These are phyloP conservation scores for Melipona quadrifasciata DNA, from an alignment of 1,140 invertebrate genomes.

Conservation along the genomic window DNA sequence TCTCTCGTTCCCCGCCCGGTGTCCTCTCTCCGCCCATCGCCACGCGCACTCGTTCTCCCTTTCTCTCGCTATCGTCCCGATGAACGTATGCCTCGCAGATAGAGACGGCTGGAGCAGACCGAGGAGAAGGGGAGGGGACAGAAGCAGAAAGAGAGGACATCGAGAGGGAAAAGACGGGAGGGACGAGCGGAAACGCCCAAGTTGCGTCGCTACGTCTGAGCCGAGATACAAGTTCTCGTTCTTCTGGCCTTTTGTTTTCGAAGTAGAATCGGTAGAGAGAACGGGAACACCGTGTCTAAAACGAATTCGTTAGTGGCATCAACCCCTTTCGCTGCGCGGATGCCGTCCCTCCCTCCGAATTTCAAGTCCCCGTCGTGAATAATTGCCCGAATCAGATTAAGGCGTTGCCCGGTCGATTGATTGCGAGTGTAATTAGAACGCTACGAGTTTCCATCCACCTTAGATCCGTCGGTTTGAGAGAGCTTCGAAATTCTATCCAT, in stretches of 20 bases:
- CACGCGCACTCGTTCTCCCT: slow-evolving; percentile 45
- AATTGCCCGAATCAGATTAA: slow-evolving; percentile 65
- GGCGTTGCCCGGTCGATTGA: slow-evolving; percentile 50
- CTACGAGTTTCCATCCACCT: neutral
- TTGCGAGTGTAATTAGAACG: slow-evolving; percentile 48
- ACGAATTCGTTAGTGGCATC: slow-evolving; percentile 64
- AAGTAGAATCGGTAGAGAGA: slow-evolving; percentile 43
- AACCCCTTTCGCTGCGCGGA: slow-evolving; percentile 48
- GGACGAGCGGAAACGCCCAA: slow-evolving; percentile 49
- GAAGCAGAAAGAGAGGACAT: slow-evolving; percentile 16
- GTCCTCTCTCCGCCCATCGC: slow-evolving; percentile 26
- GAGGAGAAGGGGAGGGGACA: slow-evolving; percentile 1
- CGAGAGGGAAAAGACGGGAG: slow-evolving; percentile 41
- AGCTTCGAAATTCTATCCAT: neutral
- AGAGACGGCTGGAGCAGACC: slow-evolving; percentile 41
- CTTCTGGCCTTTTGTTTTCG: slow-evolving; percentile 65
- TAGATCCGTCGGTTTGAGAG: neutral
- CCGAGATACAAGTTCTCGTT: slow-evolving; percentile 70
- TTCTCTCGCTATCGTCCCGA: slow-evolving; percentile 43
- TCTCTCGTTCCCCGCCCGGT: slow-evolving; percentile 38
- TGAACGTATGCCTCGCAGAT: slow-evolving; percentile 71
- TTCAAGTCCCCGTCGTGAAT: slow-evolving; percentile 61
- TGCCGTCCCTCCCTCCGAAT: slow-evolving; percentile 20
- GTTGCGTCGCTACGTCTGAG: slow-evolving; percentile 56
- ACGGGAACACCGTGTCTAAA: slow-evolving; percentile 49